phyloP scores from a whole-genome alignment of 2,113 vertebrate species.

The Collichthys lucidus region DNA sequence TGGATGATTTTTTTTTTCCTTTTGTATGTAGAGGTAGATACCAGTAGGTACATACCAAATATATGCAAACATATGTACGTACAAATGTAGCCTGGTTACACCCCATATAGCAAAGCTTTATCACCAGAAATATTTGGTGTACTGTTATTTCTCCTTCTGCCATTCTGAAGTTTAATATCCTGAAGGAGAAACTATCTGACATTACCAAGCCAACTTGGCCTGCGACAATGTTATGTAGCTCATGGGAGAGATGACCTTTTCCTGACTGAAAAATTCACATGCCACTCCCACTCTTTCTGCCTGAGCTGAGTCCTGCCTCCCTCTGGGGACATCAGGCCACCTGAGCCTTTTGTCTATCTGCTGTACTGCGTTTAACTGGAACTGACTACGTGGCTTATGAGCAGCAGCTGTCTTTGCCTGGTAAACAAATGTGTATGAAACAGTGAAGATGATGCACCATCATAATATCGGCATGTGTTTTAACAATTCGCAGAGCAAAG shows the following conservation, averaged over 20 bases:
- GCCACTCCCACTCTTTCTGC: constrained; percentile 73
- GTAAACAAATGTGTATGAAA: constrained; percentile 42
- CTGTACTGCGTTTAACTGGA: constrained; percentile 53
- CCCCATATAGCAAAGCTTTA: not conserved
- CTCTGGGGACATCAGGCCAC: constrained; percentile 72
- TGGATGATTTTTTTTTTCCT: not conserved
- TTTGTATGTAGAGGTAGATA: not conserved
- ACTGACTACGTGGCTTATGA: constrained; percentile 35
- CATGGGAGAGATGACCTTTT: constrained; percentile 72
- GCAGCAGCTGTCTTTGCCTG: constrained; percentile 60
- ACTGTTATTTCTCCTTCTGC: constrained; percentile 26
- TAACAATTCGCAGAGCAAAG: constrained; percentile 23
- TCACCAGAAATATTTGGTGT: not conserved
- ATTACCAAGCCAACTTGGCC: constrained; percentile 57
- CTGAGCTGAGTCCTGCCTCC: constrained; percentile 65
- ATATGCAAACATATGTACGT: too few relatives aligned
- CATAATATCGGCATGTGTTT: constrained; percentile 1
- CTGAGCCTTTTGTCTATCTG: constrained; percentile 69
- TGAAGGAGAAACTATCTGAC: constrained; percentile 58
- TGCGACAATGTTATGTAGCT: constrained; percentile 60
- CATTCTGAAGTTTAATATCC: constrained; percentile 49
- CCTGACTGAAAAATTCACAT: constrained; percentile 66
- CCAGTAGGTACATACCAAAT: not conserved
- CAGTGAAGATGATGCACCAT: constrained; percentile 7
- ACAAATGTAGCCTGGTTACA: not conserved